Percentiles rank a stretch among this genome's conserved stretches.
Evolutionary conservation across 2,888 invertebrate species (phyloP).

Genomic region (Cheilosia scutellata): DNA sequence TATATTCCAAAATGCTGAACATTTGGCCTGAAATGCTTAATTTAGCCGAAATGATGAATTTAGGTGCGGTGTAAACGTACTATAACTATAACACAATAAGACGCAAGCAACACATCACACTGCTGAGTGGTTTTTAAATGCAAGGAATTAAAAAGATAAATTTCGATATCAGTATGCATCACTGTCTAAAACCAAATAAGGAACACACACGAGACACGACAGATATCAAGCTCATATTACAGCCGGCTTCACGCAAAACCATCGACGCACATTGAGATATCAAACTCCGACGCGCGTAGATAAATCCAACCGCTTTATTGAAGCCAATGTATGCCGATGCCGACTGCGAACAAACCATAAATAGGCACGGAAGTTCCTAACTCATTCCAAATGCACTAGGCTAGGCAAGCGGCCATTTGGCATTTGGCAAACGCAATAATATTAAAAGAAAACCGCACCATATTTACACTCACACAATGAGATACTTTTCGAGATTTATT

Average conservation of each 20-base stretch:
- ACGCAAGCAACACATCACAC: too few species aligned
- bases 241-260: conserved; percentile 12
- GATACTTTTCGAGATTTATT: neutral
- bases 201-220: conserved; percentile 6
- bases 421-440: conserved; percentile 4
- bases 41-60: too few species aligned
- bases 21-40: too few species aligned
- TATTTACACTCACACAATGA: neutral
- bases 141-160: too few species aligned
- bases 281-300: neutral
- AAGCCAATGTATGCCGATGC: conserved; percentile 11
- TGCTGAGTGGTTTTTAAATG: too few species aligned
- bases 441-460: neutral
- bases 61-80: too few species aligned
- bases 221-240: neutral
- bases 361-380: conserved; percentile 33
- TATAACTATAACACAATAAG: too few species aligned
- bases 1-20: too few species aligned
- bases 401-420: conserved; percentile 10
- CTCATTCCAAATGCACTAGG: conserved; percentile 18
- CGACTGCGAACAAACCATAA: conserved; percentile 1
- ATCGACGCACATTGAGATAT: conserved; percentile 9
- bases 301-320: conserved; percentile 6
- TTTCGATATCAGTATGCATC: too few species aligned
- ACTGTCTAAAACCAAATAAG: conserved; percentile 3